phyloP scores from a whole-genome alignment of 2,113 vertebrate genomes.

The Clarias macrocephalus region DNA sequence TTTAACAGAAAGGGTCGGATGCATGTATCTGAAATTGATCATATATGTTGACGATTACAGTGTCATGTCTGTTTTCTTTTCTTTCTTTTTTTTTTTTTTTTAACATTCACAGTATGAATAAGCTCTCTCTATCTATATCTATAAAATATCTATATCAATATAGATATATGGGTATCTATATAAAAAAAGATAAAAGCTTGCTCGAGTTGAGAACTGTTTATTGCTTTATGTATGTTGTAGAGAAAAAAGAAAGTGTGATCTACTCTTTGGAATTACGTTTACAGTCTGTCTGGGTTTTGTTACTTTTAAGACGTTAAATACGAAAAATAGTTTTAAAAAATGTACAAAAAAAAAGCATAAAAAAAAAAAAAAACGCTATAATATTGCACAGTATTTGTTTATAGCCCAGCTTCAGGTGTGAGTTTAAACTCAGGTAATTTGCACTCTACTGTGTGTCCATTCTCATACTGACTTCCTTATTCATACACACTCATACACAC shows the following conservation, averaged over 20 bases:
- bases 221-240: slow-evolving; percentile 82
- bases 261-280: slow-evolving; percentile 87
- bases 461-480: slow-evolving; percentile 64
- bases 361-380: slow-evolving; percentile 68
- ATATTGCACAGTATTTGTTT: slow-evolving; percentile 82
- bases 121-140: slow-evolving; percentile 77
- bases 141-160: slow-evolving; percentile 54
- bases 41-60: slow-evolving; percentile 84
- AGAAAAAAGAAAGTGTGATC: slow-evolving; percentile 68
- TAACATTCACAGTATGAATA: slow-evolving; percentile 92
- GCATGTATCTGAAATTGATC: slow-evolving; percentile 84
- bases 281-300: slow-evolving; percentile 83
- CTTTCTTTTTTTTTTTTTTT: too few relatives aligned
- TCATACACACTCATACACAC: slow-evolving; percentile 28
- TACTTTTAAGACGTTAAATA: slow-evolving; percentile 80
- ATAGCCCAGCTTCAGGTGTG: slow-evolving; percentile 91
- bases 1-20: slow-evolving; percentile 73
- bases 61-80: slow-evolving; percentile 87
- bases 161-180: slow-evolving; percentile 61
- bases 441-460: slow-evolving; percentile 81
- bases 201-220: slow-evolving; percentile 84
- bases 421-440: slow-evolving; percentile 97
- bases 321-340: slow-evolving; percentile 63
- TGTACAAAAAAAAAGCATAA: slow-evolving; percentile 36
- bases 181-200: slow-evolving; percentile 76